A percentile compares a stretch with the other conserved stretches of the same genome.
These are phyloP conservation scores for Drosophila varians DNA, from an alignment of 1,140 invertebrate species.

Conservation along the genomic window DNA sequence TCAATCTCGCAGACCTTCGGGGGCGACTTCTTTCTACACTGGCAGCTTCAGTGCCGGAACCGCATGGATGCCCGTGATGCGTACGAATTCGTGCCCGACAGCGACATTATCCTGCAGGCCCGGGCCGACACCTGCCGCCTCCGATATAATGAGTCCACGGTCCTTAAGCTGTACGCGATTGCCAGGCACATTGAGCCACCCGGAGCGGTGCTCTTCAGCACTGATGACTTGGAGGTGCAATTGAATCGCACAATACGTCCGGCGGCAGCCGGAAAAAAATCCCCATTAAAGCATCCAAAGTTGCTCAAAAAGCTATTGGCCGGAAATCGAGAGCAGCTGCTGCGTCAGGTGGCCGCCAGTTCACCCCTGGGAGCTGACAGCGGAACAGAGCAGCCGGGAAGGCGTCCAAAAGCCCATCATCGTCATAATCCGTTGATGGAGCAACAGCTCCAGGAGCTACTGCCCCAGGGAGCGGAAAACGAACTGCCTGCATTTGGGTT, in stretches of 20 bases:
- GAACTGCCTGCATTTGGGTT: slow-evolving; percentile 54
- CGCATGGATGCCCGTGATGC: slow-evolving; percentile 86
- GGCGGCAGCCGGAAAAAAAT: slow-evolving; percentile 57
- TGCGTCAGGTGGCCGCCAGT: slow-evolving; percentile 51
- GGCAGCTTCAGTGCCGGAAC: slow-evolving; percentile 80
- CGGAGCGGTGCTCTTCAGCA: slow-evolving; percentile 88
- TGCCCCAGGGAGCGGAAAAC: slow-evolving; percentile 53
- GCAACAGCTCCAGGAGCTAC: slow-evolving; percentile 63
- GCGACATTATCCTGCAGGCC: slow-evolving; percentile 87
- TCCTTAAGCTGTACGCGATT: slow-evolving; percentile 88
- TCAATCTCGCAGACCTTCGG: slow-evolving; percentile 82
- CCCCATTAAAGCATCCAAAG: slow-evolving; percentile 81
- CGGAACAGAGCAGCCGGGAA: slow-evolving; percentile 28
- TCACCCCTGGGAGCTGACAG: background rate
- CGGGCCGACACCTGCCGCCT: slow-evolving; percentile 89
- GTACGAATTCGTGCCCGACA: slow-evolving; percentile 87
- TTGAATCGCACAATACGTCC: slow-evolving; percentile 75
- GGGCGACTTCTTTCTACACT: slow-evolving; percentile 82
- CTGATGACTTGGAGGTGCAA: slow-evolving; percentile 83
- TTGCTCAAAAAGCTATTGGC: slow-evolving; percentile 78
- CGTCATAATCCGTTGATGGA: slow-evolving; percentile 48
- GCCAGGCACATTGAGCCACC: slow-evolving; percentile 88
- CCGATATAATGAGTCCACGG: slow-evolving; percentile 88
- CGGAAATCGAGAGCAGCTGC: slow-evolving; percentile 65
- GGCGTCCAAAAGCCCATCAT: slow-evolving; percentile 47